Evolutionary conservation across 2,888 invertebrate genomes (phyloP).

Genomic region (Limulus polyphemus): DNA sequence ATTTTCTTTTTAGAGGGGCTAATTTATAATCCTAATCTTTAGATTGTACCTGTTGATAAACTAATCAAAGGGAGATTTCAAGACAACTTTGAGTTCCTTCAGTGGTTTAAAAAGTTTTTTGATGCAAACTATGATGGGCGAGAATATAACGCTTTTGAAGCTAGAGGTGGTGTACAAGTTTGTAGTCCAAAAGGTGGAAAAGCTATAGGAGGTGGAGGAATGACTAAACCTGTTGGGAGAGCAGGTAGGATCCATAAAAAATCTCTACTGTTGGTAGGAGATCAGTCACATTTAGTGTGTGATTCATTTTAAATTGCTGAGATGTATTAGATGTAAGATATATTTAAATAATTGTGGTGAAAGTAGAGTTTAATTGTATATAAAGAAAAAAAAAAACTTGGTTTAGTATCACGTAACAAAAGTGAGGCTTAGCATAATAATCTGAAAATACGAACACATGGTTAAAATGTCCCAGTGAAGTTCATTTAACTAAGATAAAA

Average conservation of each 20-base stretch:
- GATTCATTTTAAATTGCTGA: too few relatives aligned
- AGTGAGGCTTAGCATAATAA: too few relatives aligned
- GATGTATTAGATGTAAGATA: too few relatives aligned
- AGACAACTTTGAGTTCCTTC: constrained; percentile 99
- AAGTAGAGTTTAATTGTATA: too few relatives aligned
- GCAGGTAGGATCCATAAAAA: constrained; percentile 10
- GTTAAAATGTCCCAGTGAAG: too few relatives aligned
- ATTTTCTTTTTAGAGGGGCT: constrained; percentile 4
- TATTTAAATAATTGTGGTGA: too few relatives aligned
- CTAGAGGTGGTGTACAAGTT: constrained; percentile 66
- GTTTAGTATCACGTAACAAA: too few relatives aligned
- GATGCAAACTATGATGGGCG: constrained; percentile 99
- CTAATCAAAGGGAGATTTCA: constrained; percentile 96
- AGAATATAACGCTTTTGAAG: constrained; percentile 84
- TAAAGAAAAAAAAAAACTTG: too few relatives aligned
- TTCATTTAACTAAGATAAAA: too few relatives aligned
- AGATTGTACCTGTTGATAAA: constrained; percentile 98
- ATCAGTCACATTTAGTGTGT: too few relatives aligned
- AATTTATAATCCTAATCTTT: constrained; percentile 37
- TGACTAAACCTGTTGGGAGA: constrained; percentile 23
- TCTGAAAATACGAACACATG: too few relatives aligned
- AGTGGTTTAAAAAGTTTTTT: constrained; percentile 99
- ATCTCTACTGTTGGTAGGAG: too few relatives aligned
- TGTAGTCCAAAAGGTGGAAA: constrained; percentile 39
- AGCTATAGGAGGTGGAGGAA: constrained; percentile 17